These are phyloP conservation scores for Gobiocypris rarus DNA, from an alignment of 2,113 vertebrate genomes.

Conservation along the genomic window DNA sequence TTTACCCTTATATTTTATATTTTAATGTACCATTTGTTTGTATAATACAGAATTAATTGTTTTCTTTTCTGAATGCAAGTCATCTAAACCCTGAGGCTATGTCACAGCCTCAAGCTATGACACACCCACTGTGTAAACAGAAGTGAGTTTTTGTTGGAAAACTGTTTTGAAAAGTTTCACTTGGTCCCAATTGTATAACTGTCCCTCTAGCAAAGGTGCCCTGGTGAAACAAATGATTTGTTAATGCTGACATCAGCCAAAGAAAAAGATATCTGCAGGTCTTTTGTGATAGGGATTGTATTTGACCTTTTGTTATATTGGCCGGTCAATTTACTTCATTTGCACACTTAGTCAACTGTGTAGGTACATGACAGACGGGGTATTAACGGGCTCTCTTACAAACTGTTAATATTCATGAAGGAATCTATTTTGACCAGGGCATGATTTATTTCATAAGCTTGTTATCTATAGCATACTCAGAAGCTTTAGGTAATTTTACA, in stretches of 20 bases:
- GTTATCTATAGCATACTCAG: not conserved
- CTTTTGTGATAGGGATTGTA: not conserved
- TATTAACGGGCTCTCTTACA: not conserved
- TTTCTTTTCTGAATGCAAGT: not conserved
- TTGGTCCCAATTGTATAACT: not conserved
- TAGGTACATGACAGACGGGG: not conserved
- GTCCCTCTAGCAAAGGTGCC: not conserved
- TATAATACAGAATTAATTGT: not conserved
- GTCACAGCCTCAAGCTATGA: not conserved
- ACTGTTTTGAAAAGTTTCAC: not conserved
- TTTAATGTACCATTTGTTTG: not conserved
- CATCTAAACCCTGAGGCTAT: not conserved
- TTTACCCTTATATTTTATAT: not conserved
- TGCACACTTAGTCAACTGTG: slow-evolving; percentile 10
- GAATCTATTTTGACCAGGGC: not conserved
- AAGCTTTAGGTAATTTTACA: not conserved
- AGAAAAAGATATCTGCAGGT: slow-evolving; percentile 6
- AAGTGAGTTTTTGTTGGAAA: slow-evolving; percentile 25
- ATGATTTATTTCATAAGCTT: not conserved
- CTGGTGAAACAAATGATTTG: not conserved
- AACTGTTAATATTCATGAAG: slow-evolving; percentile 8
- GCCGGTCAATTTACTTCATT: not conserved
- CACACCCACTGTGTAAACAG: not conserved
- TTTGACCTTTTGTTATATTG: not conserved
- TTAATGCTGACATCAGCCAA: slow-evolving; percentile 9